Base-by-base conservation (phyloP, 2,888 invertebrate genomes). In the Microdon myrmicae region DNA sequence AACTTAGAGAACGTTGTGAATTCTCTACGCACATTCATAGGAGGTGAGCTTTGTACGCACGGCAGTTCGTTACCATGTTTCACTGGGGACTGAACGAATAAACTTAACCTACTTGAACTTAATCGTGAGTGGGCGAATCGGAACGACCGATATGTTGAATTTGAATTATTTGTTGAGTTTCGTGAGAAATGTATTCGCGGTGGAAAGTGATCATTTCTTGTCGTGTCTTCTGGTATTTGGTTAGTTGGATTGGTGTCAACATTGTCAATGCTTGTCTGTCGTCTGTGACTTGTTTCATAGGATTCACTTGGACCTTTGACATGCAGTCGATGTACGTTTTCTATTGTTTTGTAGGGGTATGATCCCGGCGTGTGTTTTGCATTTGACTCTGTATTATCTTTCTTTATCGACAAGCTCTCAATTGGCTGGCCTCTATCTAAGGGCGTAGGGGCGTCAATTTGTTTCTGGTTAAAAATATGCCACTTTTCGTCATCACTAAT, bases 401-500 rank as follows among this genome's bases (percentile, higher is more conserved):
- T 48, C 28, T 26, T 16, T 4, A 44, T 22, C 14, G 37, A 37
- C 22, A 22, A 8, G 8, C 6, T 22, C 6, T 3, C 51, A 32
- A 29, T 54, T 51, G 59, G 51, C 49, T 69, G 66, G 12, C 67
- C 49, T 64, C 68, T 69, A 14, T 68, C 64, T 20, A 58, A 67
- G 43, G 70, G 73, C 48, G 71, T 71, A 45, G 73, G 37, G 8
- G 66, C 68, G 45, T 70, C 70, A 13, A 67, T 38, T 7, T 79
- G 77, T 67, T 79, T 79, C 14, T 76, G 78, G 48, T 77, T 74
- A 43, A 80, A 67, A 61, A 79, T 68, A 67, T 78, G 75, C 79
- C 79, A 80, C 67, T 79, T 79, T 68, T 79, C 80, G 60, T 80
- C 79, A 67, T 80, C 79, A 68, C 73, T 74, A 23, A 75, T 75